These are phyloP conservation scores for Todus mexicanus DNA, from an alignment of 2,797 vertebrate species.

Conservation along the genomic window DNA sequence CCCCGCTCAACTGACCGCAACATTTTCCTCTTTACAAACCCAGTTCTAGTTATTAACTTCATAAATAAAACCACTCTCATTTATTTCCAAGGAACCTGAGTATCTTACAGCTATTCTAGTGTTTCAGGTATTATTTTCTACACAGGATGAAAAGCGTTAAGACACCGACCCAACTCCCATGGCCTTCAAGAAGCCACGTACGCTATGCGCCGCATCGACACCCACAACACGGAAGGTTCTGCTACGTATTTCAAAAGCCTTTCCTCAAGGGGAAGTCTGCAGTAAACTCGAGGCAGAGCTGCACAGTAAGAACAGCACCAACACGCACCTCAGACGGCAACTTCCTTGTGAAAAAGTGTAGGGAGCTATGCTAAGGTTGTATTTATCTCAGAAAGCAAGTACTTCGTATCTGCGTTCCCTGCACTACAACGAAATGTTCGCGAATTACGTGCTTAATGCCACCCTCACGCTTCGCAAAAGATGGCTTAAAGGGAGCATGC, in stretches of 20 bases:
- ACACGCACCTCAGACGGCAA: neutral
- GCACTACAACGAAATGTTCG: neutral
- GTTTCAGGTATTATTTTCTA: neutral
- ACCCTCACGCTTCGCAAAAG: neutral
- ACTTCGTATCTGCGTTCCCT: neutral
- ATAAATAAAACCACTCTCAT: neutral
- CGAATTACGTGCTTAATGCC: neutral
- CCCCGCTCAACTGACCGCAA: neutral
- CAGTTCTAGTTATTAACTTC: neutral
- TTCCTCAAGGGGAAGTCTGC: neutral
- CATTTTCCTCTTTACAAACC: neutral
- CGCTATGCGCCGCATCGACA: accelerated
- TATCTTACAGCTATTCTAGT: neutral
- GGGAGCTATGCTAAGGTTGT: neutral
- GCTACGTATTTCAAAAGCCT: neutral
- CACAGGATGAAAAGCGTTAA: neutral
- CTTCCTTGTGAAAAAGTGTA: neutral
- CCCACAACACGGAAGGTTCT: neutral
- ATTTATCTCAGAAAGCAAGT: neutral
- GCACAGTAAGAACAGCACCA: neutral
- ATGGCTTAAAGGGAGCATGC: neutral
- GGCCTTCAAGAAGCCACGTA: neutral
- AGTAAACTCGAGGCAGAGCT: neutral
- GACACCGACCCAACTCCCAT: neutral
- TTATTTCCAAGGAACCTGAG: neutral